A percentile compares a stretch with the other conserved stretches of the same genome.
Evolutionary conservation across 1,140 invertebrate genomes (phyloP).

Genomic region (Brevipalpus yothersi): DNA sequence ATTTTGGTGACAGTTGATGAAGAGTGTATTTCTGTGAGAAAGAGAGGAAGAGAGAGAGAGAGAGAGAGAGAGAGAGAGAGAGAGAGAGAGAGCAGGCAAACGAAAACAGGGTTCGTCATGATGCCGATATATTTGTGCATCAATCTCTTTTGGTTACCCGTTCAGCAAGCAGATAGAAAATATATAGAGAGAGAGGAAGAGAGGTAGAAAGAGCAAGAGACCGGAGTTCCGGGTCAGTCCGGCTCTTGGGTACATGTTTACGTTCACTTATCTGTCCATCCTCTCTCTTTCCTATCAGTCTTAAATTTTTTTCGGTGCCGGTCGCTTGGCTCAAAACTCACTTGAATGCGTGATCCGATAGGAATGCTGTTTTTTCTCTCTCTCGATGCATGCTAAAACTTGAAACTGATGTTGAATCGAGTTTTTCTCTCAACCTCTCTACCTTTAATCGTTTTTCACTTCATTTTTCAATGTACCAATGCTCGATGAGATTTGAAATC

Average conservation of each 20-base stretch:
- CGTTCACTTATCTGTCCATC: neutral
- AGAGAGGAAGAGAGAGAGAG: too few species aligned
- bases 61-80: too few species aligned
- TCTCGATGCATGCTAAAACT: neutral
- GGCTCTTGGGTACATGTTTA: neutral
- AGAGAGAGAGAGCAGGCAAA: too few species aligned
- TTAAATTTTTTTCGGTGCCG: neutral
- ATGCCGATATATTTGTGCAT: neutral
- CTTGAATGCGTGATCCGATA: neutral
- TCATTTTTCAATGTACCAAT: too few species aligned
- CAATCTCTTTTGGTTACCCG: neutral
- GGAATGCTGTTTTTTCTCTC: neutral
- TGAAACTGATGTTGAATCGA: neutral
- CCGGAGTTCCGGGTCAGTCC: too few species aligned
- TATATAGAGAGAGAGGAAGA: neutral
- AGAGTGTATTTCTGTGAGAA: too few species aligned
- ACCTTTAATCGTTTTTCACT: too few species aligned
- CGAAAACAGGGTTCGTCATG: too few species aligned
- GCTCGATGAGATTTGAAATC: too few species aligned
- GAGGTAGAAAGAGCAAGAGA: too few species aligned
- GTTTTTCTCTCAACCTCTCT: too few species aligned
- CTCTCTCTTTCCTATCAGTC: neutral
- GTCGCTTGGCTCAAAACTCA: neutral
- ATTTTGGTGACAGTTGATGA: neutral
- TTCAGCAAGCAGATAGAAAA: neutral